Evolutionary conservation across 2,888 invertebrate species (phyloP), one percentile per base, ranked within the genome.

Genomic region (Hirtodrosophila confusa): DNA sequence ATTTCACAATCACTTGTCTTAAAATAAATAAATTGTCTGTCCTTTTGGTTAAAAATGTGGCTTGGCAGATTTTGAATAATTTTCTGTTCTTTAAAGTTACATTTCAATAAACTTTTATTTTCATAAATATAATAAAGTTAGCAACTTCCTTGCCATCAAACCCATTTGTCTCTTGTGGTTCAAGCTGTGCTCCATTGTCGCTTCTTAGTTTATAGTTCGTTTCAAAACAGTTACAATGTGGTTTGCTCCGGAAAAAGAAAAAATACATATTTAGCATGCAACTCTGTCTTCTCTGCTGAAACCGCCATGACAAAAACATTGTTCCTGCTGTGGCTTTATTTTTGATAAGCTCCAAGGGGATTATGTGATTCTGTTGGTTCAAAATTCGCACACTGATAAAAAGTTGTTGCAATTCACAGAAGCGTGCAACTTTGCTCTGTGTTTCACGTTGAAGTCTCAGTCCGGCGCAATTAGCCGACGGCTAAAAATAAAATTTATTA

Each of bases 401-500:
- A 84, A 80, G 51, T 64, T 71, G 48, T 57, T 50, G 36, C 65
- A 64, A 66, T 61, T 54, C 66, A 31, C 55, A 56, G 43, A 72
- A 68, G 56, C 61, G 49, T 61, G 67, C 73, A 83, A 64, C 70
- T 49, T 64, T 56, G 23, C 31, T 24, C 40, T 54, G 48, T 43
- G 57, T 40, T 60, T 57, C 41, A 8, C 29, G 45, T 45, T 2
- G 8, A 17, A 45, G 54, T 48, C 8, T 27, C 3, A 33, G 44
- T 27, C 67, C 58, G 47, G 60, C 51, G 60, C 78, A 82, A 82
- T 82, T 82, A 82, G 87, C 73, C 60, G 69, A 60, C 64, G 69
- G 88, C 82, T 87, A 80, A 85, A 83, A 86, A 87, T 83, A 85
- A 62, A 85, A 83, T 85, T 87, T 83, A 83, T 87, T 87, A 66